Evolutionary conservation across 1,140 invertebrate species (phyloP), one percentile per base, ranked within the genome.

Genomic region (Dendrolimus punctatus): DNA sequence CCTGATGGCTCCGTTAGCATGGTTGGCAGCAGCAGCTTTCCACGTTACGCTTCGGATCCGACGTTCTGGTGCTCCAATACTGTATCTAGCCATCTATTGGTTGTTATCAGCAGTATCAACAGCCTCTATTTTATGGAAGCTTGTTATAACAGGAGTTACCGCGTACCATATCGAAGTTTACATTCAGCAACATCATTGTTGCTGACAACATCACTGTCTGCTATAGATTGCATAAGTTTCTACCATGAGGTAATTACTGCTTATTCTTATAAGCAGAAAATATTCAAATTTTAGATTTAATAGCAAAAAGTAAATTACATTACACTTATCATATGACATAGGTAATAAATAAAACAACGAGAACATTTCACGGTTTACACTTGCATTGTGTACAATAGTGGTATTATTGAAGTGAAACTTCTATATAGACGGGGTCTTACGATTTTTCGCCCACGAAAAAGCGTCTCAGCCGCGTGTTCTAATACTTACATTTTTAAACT

Each of bases 51-150:
- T 85, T 2, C 83, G 82, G 82, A 76, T 63, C 5, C 64, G 80
- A 8, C 69, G 71, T 9, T 63, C 73, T 4, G 66, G 67, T 4
- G 69, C 82, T 0, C 76, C 79, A 9, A 60, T 80, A 39, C 71
- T 84, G 4, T 85, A 84, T 58, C 67, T 84, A 6, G 69, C 72
- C 8, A 70, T 82, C 23, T 85, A 85, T 46, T 83, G 80, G 80
- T 57, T 78, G 0, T 67, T 83, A 6, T 48, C 72, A 4, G 58
- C 77, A 0, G 51, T 60, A 9, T 69, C 74, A 6, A 67, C 80
- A 1, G 70, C 70, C 6, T 53, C 70, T 5, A 67, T 80, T 0
- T 49, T 82, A 7, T 75, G 71, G 56, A 62, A 72, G 46, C 66
- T 71, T 39, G 3, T 80, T 10, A 42, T 53, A 0, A 54, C 49